phyloP scores from a whole-genome alignment of 2,797 vertebrate genomes.

The Acrossocheilus fasciatus region DNA sequence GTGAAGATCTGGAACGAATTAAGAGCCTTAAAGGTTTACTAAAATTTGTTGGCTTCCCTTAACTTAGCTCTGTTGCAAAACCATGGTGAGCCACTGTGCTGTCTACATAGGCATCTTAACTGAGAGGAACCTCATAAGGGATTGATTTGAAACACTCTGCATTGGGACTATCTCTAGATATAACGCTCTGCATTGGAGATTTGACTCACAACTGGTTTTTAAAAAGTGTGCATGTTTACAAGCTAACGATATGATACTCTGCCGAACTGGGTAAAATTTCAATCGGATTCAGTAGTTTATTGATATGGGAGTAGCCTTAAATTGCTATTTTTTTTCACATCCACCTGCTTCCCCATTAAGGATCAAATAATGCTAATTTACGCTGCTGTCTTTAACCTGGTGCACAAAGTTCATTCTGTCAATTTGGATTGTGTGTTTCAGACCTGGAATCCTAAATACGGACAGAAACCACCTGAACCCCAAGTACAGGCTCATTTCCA shows the following conservation, averaged over 20 bases:
- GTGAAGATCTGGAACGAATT: conserved; percentile 8
- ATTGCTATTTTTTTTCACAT: neutral
- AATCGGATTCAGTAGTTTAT: neutral
- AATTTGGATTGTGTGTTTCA: conserved; percentile 29
- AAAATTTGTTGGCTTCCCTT: neutral
- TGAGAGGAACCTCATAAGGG: neutral
- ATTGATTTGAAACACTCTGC: conserved; percentile 14
- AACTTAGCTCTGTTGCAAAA: conserved; percentile 10
- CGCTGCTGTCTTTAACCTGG: neutral
- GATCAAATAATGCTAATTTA: neutral
- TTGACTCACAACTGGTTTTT: neutral
- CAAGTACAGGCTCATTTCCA: neutral
- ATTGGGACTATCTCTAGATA: neutral
- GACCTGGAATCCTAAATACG: conserved; percentile 15
- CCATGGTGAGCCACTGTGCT: neutral
- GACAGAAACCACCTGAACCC: neutral
- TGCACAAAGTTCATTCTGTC: neutral
- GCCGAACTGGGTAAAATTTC: neutral
- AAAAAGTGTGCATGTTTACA: conserved; percentile 1
- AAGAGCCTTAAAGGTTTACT: conserved; percentile 8
- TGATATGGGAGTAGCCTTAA: too few relatives aligned
- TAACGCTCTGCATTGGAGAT: neutral
- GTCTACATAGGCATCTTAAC: conserved; percentile 32
- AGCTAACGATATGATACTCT: neutral
- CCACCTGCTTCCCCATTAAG: neutral